These are phyloP conservation scores for Numenius phaeopus DNA, from an alignment of 2,797 vertebrate species.

Conservation along the genomic window DNA sequence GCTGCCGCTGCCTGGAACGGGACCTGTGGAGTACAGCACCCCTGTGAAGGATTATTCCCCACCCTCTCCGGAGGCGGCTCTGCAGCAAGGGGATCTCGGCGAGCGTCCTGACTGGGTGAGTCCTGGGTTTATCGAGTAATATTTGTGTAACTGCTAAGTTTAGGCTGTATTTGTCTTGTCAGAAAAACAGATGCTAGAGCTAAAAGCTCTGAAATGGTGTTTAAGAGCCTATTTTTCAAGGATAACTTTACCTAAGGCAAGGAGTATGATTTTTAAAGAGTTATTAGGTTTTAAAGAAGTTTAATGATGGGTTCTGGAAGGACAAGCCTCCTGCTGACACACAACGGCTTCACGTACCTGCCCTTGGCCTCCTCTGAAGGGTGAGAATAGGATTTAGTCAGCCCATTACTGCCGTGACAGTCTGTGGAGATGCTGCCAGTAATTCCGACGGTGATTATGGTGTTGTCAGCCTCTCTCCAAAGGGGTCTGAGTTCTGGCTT, in stretches of 20 bases:
- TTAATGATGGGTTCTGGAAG: background rate
- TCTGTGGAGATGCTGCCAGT: background rate
- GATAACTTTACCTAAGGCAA: background rate
- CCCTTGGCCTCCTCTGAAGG: background rate
- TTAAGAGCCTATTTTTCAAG: background rate
- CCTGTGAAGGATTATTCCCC: constrained; percentile 89
- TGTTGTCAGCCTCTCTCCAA: background rate
- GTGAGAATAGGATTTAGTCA: too few relatives aligned
- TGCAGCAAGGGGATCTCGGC: constrained; percentile 76
- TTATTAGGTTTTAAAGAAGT: background rate
- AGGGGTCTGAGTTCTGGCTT: background rate
- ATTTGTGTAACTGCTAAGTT: background rate
- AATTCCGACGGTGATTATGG: background rate
- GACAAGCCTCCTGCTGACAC: background rate
- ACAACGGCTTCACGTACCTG: background rate
- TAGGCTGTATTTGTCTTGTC: background rate
- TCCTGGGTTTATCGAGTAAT: background rate
- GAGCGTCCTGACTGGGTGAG: constrained; percentile 94
- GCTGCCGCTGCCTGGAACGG: constrained; percentile 95
- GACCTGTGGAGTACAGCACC: constrained; percentile 95
- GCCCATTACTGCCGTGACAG: background rate
- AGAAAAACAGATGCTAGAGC: background rate
- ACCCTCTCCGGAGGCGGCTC: constrained; percentile 77
- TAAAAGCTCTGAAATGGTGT: background rate
- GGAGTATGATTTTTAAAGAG: background rate